phyloP scores from a whole-genome alignment of 2,888 invertebrate species.

The Synergus itoensis region DNA sequence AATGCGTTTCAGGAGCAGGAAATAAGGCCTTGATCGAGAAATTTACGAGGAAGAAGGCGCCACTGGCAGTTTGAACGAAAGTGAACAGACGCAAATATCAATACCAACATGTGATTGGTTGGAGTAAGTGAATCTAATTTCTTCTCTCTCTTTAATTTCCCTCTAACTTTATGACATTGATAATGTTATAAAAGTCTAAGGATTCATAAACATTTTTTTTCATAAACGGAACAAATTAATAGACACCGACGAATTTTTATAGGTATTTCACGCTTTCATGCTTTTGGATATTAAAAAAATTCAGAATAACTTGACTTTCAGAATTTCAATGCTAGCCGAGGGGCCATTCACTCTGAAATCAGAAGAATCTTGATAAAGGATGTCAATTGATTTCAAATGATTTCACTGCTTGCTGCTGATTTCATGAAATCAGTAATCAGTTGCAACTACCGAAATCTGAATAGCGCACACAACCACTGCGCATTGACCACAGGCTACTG shows the following conservation, averaged over 20 bases:
- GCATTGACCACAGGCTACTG: too few species aligned
- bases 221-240: slow-evolving; percentile 1
- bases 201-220: not conserved
- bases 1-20: slow-evolving; percentile 23
- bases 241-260: slow-evolving; percentile 21
- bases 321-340: not conserved
- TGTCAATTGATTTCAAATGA: too few species aligned
- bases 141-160: not conserved
- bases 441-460: too few species aligned
- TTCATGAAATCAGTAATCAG: too few species aligned
- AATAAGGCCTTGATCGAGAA: slow-evolving; percentile 20
- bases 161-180: slow-evolving; percentile 4
- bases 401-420: too few species aligned
- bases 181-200: slow-evolving; percentile 18
- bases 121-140: slow-evolving; percentile 19
- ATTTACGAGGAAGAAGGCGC: slow-evolving; percentile 16
- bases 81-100: slow-evolving; percentile 3
- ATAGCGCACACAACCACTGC: too few species aligned
- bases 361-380: too few species aligned
- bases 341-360: too few species aligned
- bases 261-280: slow-evolving; percentile 32
- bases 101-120: slow-evolving; percentile 25
- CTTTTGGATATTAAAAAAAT: slow-evolving; percentile 8
- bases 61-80: slow-evolving; percentile 38
- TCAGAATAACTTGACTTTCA: not conserved